Evolutionary conservation across 2,888 invertebrate genomes (phyloP), one percentile per base, ranked within the genome.

Genomic region (Parnassius orleans): DNA sequence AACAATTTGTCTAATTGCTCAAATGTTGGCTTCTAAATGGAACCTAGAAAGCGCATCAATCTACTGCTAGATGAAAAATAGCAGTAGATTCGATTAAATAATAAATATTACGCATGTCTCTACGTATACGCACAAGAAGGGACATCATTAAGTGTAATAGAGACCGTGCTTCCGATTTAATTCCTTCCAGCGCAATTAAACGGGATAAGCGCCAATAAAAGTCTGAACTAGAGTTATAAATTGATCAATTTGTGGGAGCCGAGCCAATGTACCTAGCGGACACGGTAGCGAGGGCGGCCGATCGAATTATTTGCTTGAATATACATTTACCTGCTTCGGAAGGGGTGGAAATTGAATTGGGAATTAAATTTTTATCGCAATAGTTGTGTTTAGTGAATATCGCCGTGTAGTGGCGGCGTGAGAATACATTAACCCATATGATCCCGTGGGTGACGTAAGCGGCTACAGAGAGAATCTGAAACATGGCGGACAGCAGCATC

Each of bases 201-300:
- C 74, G 72, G 83, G 78, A 82, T 82, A 84, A 83, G 79, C 78
- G 80, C 83, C 86, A 77, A 86, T 87, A 87, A 87, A 87, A 84
- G 83, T 86, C 82, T 69, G 71, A 71, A 75, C 70, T 75, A 69
- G 77, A 76, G 86, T 81, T 83, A 83, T 84, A 85, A 84, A 86
- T 87, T 84, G 84, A 86, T 84, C 83, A 85, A 84, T 85, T 84
- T 81, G 81, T 68, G 78, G 76, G 72, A 75, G 67, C 70, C 62
- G 64, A 69, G 70, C 77, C 79, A 77, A 77, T 77, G 74, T 74
- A 75, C 70, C 63, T n/a, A 19, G 48, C 24, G 53, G 46, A 53
- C 53, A 43, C 57, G 53, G 11, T 43, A n/a, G 53, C 52, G 57
- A 2, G 50, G 52, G n/a, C 47, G 47, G 61, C 53, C 53, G 57